Evolutionary conservation across 1,140 invertebrate species (phyloP).

Genomic region (Lasioglossum albipes): DNA sequence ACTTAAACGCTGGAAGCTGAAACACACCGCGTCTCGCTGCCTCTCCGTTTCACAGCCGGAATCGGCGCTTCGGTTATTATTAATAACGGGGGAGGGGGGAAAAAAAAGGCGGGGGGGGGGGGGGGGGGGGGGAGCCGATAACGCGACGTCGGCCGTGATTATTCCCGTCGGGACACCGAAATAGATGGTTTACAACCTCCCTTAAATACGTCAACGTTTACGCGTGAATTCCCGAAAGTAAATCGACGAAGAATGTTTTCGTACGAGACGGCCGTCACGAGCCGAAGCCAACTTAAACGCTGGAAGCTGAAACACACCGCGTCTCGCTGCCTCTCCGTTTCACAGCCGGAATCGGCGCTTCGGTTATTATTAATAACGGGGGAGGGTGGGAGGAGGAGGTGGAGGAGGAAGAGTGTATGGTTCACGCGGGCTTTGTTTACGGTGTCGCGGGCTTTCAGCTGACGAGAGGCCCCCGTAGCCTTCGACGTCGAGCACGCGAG

Average conservation of each 20-base stretch:
- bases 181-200: conserved; percentile 79
- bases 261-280: conserved; percentile 68
- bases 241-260: conserved; percentile 79
- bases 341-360: conserved; percentile 30
- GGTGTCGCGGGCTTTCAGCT: conserved; percentile 59
- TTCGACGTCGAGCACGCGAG: conserved; percentile 4
- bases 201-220: conserved; percentile 80
- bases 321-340: background rate
- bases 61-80: conserved; percentile 67
- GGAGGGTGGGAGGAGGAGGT: background rate
- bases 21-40: background rate
- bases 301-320: conserved; percentile 36
- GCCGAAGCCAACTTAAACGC: conserved; percentile 73
- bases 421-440: conserved; percentile 57
- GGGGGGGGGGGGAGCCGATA: conserved; percentile 46
- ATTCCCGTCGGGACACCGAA: conserved; percentile 69
- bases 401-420: background rate
- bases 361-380: conserved; percentile 74
- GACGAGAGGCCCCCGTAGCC: background rate
- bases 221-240: conserved; percentile 76
- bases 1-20: conserved; percentile 67
- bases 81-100: conserved; percentile 70
- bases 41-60: background rate
- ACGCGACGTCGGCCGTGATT: conserved; percentile 49
- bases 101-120: too few relatives aligned